Evolutionary conservation across 2,113 vertebrate species (phyloP), one percentile per base, ranked within the genome.

Genomic region (Falcunculus frontatus): DNA sequence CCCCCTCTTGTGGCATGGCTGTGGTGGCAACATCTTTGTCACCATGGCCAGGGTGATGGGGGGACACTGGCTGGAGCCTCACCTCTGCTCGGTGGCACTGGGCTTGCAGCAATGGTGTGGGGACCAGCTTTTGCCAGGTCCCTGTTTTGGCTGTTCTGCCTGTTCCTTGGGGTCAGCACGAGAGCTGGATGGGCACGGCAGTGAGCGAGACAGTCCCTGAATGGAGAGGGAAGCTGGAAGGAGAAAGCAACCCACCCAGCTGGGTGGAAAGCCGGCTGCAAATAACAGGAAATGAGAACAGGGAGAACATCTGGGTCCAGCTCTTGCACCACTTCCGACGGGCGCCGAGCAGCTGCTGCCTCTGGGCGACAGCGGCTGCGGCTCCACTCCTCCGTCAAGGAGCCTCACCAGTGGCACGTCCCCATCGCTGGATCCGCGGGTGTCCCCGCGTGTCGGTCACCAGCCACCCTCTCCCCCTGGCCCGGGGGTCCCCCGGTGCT

Each of bases 321-420:
- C 69, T 89, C 77, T 57, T 46, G 88, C 81, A 62, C 69, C 46
- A 0, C 84, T 94, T 89, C 92, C 9, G 41, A 65, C 3, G 15
- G 84, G 90, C 39, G 5, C 23, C 1, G 32, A 47, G 89, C 13
- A 22, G 82, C 85, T 59, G 85, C 85, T 35, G 21, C 81, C 91
- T 59, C 47, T 0, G 18, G 52, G 74, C 3, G 2, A 9, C 26
- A 15, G 53, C 11, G 13, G 15, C 1, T 11, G 70, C 9, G 30
- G 2, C n/a, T 39, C 1, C 6, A 0, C 59, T 41, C 10, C 72
- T 76, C 42, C 3, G 1, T 1, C 6, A 0, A 10, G 75, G 69
- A 22, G 25, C 56, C 35, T 14, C 4, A 0, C 18, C 1, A 0
- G 49, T 0, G 19, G 11, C 19, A 0, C 0, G 53, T 84, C 73